These are phyloP conservation scores for Takifugu ocellatus DNA, from an alignment of 2,797 vertebrate genomes.

Conservation along the genomic window DNA sequence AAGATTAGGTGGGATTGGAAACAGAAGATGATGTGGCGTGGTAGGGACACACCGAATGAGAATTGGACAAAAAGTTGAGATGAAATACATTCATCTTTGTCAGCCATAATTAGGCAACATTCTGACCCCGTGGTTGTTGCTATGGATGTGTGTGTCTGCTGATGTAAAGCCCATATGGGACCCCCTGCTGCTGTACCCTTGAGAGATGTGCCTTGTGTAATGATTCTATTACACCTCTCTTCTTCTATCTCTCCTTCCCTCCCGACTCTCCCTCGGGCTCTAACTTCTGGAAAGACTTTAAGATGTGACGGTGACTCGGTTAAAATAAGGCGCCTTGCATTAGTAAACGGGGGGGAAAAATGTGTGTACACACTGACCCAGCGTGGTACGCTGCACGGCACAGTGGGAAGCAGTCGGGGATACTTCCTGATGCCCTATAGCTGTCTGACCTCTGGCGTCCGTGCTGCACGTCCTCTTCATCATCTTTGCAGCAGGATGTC, in stretches of 20 bases:
- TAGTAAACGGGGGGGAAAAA: constrained; percentile 38
- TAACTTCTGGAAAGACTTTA: constrained; percentile 58
- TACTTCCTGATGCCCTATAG: constrained; percentile 65
- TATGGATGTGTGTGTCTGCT: constrained; percentile 44
- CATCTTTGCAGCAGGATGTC: constrained; percentile 69
- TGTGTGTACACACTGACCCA: constrained; percentile 8
- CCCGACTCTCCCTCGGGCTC: constrained; percentile 42
- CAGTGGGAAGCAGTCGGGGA: constrained; percentile 62
- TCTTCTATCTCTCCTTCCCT: constrained; percentile 34
- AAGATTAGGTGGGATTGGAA: constrained; percentile 30
- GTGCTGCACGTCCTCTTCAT: constrained; percentile 65
- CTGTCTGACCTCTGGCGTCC: constrained; percentile 68
- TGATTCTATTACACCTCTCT: constrained; percentile 62
- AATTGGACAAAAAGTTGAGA: constrained; percentile 60
- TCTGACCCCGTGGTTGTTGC: constrained; percentile 58
- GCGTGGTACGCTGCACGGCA: constrained; percentile 24
- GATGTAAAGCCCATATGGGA: constrained; percentile 64
- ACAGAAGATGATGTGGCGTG: constrained; percentile 16
- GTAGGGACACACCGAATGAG: constrained; percentile 40
- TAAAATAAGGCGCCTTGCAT: constrained; percentile 45
- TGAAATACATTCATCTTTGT: constrained; percentile 70
- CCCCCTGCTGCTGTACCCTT: constrained; percentile 68
- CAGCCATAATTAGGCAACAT: constrained; percentile 58
- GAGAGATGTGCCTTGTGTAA: constrained; percentile 64
- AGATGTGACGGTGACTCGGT: constrained; percentile 34